Base-by-base conservation (phyloP, 1,140 invertebrate species). In the Papilio polytes region DNA sequence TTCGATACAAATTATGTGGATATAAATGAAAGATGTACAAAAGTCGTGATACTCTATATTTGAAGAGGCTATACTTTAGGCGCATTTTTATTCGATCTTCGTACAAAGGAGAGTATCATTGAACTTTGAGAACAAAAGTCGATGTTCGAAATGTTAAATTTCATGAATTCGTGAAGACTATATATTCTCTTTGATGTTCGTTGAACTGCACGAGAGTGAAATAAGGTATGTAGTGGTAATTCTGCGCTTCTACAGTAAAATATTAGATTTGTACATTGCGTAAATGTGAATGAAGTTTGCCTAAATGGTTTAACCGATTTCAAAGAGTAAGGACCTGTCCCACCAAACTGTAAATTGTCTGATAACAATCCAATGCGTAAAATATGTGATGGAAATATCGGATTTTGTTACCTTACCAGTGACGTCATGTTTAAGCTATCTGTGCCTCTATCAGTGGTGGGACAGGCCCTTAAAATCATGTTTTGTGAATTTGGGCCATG, bases 201-300 rank as follows among this genome's bases (percentile, higher is more conserved):
- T 70, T 70, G 22, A 70, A 70, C 63, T 70, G 63, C 63, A 70
- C 15, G 63, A 36, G 36, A 70, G 26, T 70, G 63, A 36, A 70
- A 70, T 70, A 70, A 18, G 26, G 7, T n/a, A 31, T 18, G 15
- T 13, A 70, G 22, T 18, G 26, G 59, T 63, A 63, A 22, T 26
- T 26, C 10, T 26, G 59, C 59, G 20, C 56, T 59, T 63, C 22
- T 63, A 26, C 9, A 26, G 59, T 22, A 1, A 59, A 36, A 18
- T 6, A 59, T 51, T n/a, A 20, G 4, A n/a, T 7, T 8, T 56
- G 18, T 56, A 53, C 15, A 4, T 36, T 36, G 4, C 4, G 2
- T 36, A 36, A 36, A 36, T 6, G 36, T 41, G 0, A 41, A 41
- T 8, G 0, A 41, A 41, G 36, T 41, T 41, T 41, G 36, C 36